Conservation (phyloP, 2,888 invertebrate genomes). For the Watsonalla cultraria region DNA sequence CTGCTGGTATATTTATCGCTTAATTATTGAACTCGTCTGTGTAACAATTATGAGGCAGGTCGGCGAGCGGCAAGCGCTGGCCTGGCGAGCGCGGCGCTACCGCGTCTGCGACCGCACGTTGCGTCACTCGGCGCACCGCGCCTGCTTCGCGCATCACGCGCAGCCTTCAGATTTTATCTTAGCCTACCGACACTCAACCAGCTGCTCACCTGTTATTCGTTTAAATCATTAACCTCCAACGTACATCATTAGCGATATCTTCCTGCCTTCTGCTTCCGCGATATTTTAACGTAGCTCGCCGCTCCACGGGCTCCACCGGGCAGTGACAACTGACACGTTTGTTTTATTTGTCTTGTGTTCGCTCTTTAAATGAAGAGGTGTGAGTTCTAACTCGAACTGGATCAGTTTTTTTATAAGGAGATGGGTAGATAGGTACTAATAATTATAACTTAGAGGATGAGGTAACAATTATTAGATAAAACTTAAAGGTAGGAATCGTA, state of each 20-base stretch:
- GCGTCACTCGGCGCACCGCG: slow-evolving; percentile 46
- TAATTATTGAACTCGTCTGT: slow-evolving; percentile 75
- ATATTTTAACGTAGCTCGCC: slow-evolving; percentile 22
- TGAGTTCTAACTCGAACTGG: background rate
- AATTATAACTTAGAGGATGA: too few species aligned
- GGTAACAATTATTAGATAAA: too few species aligned
- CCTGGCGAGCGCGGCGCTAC: slow-evolving; percentile 60
- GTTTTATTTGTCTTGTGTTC: too few species aligned
- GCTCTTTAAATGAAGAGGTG: background rate
- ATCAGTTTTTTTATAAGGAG: background rate
- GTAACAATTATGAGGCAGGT: slow-evolving; percentile 72
- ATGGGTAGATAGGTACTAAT: too few species aligned
- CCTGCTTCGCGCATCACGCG: slow-evolving; percentile 29
- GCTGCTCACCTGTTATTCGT: slow-evolving; percentile 56
- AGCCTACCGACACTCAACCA: slow-evolving; percentile 42
- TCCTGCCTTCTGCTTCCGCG: slow-evolving; percentile 59
- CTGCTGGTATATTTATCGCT: slow-evolving; percentile 75
- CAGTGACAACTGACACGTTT: too few species aligned
- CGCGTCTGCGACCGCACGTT: slow-evolving; percentile 61
- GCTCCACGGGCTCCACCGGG: background rate
- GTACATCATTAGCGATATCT: slow-evolving; percentile 49
- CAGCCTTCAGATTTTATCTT: slow-evolving; percentile 68
- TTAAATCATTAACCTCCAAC: slow-evolving; percentile 64
- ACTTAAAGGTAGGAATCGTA: too few species aligned
- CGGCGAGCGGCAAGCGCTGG: slow-evolving; percentile 50